phyloP scores from a whole-genome alignment of 1,140 invertebrate species.

The Caenorhabditis brenneri region DNA sequence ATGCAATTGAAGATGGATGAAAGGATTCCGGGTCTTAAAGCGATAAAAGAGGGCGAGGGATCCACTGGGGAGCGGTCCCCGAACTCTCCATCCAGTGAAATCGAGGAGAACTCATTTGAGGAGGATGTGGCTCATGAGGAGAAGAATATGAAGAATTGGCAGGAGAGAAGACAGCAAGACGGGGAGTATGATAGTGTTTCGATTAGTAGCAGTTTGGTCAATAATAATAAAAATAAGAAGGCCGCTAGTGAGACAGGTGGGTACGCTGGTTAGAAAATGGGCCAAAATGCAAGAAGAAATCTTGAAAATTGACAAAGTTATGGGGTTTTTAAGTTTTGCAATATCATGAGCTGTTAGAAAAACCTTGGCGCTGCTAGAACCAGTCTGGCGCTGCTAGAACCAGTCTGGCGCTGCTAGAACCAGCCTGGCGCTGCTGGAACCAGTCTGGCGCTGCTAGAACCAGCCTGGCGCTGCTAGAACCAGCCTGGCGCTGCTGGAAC shows the following conservation, averaged over 20 bases:
- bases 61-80: constrained; percentile 58
- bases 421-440: no score
- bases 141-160: constrained; percentile 39
- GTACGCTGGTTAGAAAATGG: background rate
- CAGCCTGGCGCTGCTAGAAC: no score
- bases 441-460: no score
- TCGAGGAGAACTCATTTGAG: constrained; percentile 47
- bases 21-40: constrained; percentile 60
- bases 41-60: constrained; percentile 57
- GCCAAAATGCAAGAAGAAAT: background rate
- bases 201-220: constrained; percentile 56
- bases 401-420: no score
- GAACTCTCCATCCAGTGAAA: constrained; percentile 41
- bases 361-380: background rate
- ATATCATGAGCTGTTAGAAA: background rate
- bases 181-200: constrained; percentile 67
- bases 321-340: background rate
- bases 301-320: background rate
- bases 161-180: constrained; percentile 67
- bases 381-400: background rate
- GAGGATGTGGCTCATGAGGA: constrained; percentile 55
- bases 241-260: constrained; percentile 49
- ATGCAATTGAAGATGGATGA: constrained; percentile 69
- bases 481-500: no score
- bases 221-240: constrained; percentile 45